Evolutionary conservation across 2,113 vertebrate genomes (phyloP), one percentile per base, ranked within the genome.

Genomic region (Pluvianellus socialis): DNA sequence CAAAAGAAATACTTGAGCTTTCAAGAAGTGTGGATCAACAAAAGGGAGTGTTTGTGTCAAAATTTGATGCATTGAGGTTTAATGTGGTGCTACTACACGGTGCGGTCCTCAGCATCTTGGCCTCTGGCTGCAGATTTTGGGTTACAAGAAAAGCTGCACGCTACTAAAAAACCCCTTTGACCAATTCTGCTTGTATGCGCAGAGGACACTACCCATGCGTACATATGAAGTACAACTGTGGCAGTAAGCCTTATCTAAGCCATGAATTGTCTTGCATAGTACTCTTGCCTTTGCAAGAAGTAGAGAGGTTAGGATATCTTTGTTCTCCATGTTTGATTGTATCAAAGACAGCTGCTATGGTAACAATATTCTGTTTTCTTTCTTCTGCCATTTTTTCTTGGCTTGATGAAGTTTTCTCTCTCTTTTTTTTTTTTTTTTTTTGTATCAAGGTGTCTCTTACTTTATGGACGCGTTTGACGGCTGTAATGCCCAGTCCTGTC

Each of bases 351-450:
- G 40, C 62, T 65, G 40, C 62, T 65, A 42, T 65, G 62, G 62
- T 65, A 65, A 65, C 70, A 72, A 24, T 83, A 90, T 89, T 85
- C 81, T 71, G 59, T 53, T 91, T 83, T 80, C 35, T 84, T 38
- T 92, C 74, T 92, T 30, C 59, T 92, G 82, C 55, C 77, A 24
- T 86, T 93, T 85, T 75, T 95, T 68, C 79, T 94, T 96, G 91
- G 75, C 76, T 86, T 76, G 15, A 72, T 92, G 70, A 77, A 79
- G 70, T 70, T 84, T 92, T 86, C 38, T 38, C 38, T 38, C n/a
- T 9, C 4, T 74, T 12, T 32, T 30, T 23, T 79, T 76, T 66
- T 79, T 90, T 76, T 65, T 79, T 66, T 79, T 88, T 79, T 65
- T 63, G 59, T 32, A 56, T 91, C 70, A 86, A 88, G 72, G 44